Percentiles rank a stretch among this genome's conserved stretches.
phyloP scores from a whole-genome alignment of 2,113 vertebrate species.

The Conger conger region DNA sequence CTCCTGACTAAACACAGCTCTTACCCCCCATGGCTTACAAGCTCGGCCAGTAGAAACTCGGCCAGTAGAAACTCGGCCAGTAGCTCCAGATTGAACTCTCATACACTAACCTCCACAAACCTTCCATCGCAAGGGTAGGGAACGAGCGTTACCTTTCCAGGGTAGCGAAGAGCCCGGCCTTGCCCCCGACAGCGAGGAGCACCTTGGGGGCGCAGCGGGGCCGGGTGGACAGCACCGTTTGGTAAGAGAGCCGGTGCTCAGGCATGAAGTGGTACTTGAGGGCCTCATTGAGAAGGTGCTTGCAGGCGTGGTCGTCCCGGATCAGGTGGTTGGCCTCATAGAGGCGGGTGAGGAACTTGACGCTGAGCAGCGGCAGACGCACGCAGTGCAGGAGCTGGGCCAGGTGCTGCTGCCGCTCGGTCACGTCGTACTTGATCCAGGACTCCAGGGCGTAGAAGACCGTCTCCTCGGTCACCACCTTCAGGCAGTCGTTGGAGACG shows the following conservation, averaged over 20 bases:
- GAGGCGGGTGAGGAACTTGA: conserved; percentile 92
- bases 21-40: no score
- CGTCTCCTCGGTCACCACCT: conserved; percentile 90
- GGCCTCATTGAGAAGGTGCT: conserved; percentile 95
- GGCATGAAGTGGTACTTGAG: conserved; percentile 99
- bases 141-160: conserved; percentile 82
- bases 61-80: no score
- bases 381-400: conserved; percentile 92
- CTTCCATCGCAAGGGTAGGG: not conserved
- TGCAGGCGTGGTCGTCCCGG: conserved; percentile 93
- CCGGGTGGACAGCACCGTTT: conserved; percentile 85
- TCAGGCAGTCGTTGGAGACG: conserved; percentile 94
- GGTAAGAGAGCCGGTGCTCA: conserved; percentile 94
- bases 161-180: conserved; percentile 93
- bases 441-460: conserved; percentile 93
- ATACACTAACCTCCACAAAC: not conserved
- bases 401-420: conserved; percentile 90
- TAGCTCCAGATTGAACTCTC: not conserved
- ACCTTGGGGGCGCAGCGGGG: conserved; percentile 94
- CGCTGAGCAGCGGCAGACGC: conserved; percentile 90
- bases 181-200: conserved; percentile 93
- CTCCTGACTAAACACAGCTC: not conserved
- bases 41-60: no score
- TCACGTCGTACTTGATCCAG: conserved; percentile 95
- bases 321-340: conserved; percentile 99